These are phyloP conservation scores for Amniataba percoides DNA, from an alignment of 2,797 vertebrate genomes.

Conservation along the genomic window DNA sequence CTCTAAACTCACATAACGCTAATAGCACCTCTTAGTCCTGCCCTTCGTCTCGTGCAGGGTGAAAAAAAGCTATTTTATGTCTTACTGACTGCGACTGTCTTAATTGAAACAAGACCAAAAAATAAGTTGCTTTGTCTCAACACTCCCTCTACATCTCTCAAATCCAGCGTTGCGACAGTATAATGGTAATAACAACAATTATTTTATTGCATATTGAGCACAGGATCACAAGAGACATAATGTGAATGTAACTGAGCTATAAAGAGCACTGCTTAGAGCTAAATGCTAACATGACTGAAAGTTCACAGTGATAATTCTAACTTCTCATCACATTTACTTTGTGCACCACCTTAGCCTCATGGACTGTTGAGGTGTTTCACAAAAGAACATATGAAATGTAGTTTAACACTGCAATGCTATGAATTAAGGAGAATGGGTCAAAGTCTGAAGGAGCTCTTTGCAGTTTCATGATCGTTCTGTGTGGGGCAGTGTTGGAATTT, in stretches of 20 bases:
- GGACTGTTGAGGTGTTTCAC: not conserved
- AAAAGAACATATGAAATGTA: not conserved
- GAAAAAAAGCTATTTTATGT: slow-evolving; percentile 17
- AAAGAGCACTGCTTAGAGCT: not conserved
- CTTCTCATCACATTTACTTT: too few relatives aligned
- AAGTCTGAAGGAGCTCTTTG: not conserved
- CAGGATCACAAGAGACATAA: not conserved
- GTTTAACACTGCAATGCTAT: too few relatives aligned
- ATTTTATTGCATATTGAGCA: not conserved
- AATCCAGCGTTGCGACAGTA: not conserved
- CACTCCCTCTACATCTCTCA: not conserved
- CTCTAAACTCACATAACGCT: slow-evolving; percentile 18
- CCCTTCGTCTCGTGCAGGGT: not conserved
- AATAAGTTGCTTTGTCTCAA: not conserved
- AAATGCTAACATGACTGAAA: not conserved
- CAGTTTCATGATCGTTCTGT: not conserved
- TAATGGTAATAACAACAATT: not conserved
- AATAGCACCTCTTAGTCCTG: slow-evolving; percentile 7
- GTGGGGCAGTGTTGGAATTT: not conserved
- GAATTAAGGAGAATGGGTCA: too few relatives aligned
- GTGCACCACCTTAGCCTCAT: too few relatives aligned
- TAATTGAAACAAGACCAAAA: not conserved
- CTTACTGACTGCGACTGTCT: not conserved
- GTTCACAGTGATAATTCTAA: not conserved
- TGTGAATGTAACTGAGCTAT: not conserved